Base-by-base conservation (phyloP, 2,113 vertebrate genomes). In the Crypturellus undulatus region DNA sequence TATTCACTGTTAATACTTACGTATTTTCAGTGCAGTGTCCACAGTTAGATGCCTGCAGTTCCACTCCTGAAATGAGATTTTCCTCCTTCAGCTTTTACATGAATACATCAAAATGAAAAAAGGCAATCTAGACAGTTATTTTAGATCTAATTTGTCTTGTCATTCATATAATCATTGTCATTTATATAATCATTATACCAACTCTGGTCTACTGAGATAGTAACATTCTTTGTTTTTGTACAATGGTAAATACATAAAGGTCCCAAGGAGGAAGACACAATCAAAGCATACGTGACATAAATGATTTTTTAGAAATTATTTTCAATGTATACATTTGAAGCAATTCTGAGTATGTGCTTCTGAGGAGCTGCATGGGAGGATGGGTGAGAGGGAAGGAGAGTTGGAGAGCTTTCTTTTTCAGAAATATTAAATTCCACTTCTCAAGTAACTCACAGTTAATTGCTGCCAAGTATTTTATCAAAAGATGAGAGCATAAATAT, bases 401-500 rank as follows among this genome's bases (percentile, higher is more conserved):
- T 40, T 64, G 59, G 59, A 16, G 30, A 88, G 12, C 2, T 26
- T 92, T 93, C 92, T 94, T 40, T 40, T 3, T 30, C n/a, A 69
- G 32, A 22, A 36, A 40, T 78, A 67, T 77, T 36, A 49, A 30
- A 4, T 64, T 77, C 43, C n/a, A 91, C 9, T 42, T 92, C 17
- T 40, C 60, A 70, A 60, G 47, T 64, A 72, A 52, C 5, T 45
- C 54, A 17, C 67, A 84, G 54, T 89, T 90, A 62, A 65, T 92
- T 70, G 5, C 16, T 81, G 6, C 42, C 49, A 64, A 81, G 6
- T 4, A 79, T 52, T 38, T 59, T 82, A 78, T 77, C 32, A 49
- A 94, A 79, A 87, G 58, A 88, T 80, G 43, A 73, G 45, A 90
- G 62, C 17, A 75, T 75, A 49, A 85, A 86, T 91, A 83, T 88